phyloP scores from a whole-genome alignment of 2,888 invertebrate species.

The Petrophora chlorosata region DNA sequence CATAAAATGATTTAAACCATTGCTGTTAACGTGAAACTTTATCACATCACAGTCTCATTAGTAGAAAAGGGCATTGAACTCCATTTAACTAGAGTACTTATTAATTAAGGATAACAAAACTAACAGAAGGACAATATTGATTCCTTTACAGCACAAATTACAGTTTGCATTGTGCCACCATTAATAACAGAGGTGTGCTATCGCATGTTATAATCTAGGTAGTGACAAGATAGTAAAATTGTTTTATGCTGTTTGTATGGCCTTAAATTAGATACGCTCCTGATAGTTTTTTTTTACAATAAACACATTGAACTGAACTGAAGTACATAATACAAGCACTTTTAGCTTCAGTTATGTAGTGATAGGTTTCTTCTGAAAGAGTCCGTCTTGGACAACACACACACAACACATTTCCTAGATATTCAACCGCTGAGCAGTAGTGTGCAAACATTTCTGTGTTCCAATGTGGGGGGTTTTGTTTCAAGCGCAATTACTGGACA shows the following conservation, averaged over 20 bases:
- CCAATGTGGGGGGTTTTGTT: background rate
- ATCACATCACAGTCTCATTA: background rate
- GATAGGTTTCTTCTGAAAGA: background rate
- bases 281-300: background rate
- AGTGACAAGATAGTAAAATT: conserved; percentile 45
- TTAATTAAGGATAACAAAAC: conserved; percentile 14
- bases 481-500: background rate
- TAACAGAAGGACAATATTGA: too few relatives aligned
- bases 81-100: conserved; percentile 12
- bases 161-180: conserved; percentile 51
- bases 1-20: too few relatives aligned
- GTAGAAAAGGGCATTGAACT: conserved; percentile 2
- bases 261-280: conserved; percentile 7
- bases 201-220: conserved; percentile 50
- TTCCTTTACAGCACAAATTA: conserved; percentile 45
- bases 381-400: background rate
- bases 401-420: background rate
- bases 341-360: too few relatives aligned
- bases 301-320: background rate
- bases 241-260: conserved; percentile 41
- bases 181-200: conserved; percentile 54
- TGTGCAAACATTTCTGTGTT: background rate
- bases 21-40: too few relatives aligned
- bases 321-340: background rate
- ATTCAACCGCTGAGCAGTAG: background rate